Evolutionary conservation across 2,888 invertebrate species (phyloP), one percentile per base, ranked within the genome.

Genomic region (Eulithis testata): DNA sequence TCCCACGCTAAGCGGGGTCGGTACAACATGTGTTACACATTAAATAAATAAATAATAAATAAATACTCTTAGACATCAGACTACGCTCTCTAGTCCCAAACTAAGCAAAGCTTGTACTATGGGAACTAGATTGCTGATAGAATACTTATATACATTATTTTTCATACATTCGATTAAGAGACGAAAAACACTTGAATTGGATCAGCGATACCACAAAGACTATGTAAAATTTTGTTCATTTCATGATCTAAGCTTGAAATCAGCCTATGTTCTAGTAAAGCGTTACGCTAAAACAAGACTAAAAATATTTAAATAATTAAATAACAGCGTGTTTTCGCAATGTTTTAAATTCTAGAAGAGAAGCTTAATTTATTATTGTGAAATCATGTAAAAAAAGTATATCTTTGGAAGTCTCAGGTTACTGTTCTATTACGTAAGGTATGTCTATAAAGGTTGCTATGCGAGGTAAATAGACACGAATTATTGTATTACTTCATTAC

Each of bases 351-450:
- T 66, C 69, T 65, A 65, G 66, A 45, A 66, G 27, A 64, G 61
- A 82, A 82, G 79, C 78, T 75, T 83, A 80, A 76, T 79, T 21
- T 79, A 75, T 79, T 79, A 81, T 68, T 75, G 80, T 80, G 80
- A 81, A 76, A 78, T 79, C 81, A 76, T 76, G 78, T 79, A 81
- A 79, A 81, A 78, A 83, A 79, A 75, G 70, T 82, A 82, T 83
- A 82, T 84, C 81, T 81, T 78, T 86, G 87, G 86, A 88, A 88
- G 88, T 87, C 82, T 75, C 79, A 74, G 78, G 80, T 84, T 77
- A 76, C 73, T 75, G 77, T 75, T 72, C 73, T 72, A 72, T 73
- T 70, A 70, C 67, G 65, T 72, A 70, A 40, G 40, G 14, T 47
- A 49, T 65, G 64, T 65, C 45, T 55, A 63, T 66, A 72, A 63